phyloP scores from a whole-genome alignment of 2,797 vertebrate species.

The Trachops cirrhosus region DNA sequence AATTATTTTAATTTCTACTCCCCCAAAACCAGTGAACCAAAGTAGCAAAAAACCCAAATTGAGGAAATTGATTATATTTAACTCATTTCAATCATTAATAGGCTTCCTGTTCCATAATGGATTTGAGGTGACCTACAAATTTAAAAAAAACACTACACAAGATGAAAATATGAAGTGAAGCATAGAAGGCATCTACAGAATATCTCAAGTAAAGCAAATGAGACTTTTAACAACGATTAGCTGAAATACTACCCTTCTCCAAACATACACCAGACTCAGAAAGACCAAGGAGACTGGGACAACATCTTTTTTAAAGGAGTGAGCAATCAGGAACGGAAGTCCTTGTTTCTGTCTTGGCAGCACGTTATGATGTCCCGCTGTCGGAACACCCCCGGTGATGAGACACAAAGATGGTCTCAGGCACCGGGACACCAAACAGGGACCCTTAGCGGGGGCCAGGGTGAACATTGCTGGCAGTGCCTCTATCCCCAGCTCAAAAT shows the following conservation, averaged over 20 bases:
- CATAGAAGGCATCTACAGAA: neutral
- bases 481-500: neutral
- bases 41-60: constrained; percentile 17
- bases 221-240: neutral
- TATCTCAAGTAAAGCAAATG: neutral
- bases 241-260: neutral
- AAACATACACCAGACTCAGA: neutral
- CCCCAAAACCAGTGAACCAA: constrained; percentile 17
- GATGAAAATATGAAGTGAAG: neutral
- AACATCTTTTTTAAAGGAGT: neutral
- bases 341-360: neutral
- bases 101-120: neutral
- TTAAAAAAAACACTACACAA: neutral
- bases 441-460: neutral
- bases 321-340: neutral
- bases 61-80: neutral
- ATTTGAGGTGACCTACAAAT: neutral
- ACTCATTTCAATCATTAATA: neutral
- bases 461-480: neutral
- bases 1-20: constrained; percentile 5
- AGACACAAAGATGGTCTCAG: neutral
- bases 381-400: too few species aligned
- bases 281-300: neutral
- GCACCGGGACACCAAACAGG: too few species aligned
- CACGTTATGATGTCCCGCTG: too few species aligned